Evolutionary conservation across 2,797 vertebrate species (phyloP).

Genomic region (Tadarida brasiliensis): DNA sequence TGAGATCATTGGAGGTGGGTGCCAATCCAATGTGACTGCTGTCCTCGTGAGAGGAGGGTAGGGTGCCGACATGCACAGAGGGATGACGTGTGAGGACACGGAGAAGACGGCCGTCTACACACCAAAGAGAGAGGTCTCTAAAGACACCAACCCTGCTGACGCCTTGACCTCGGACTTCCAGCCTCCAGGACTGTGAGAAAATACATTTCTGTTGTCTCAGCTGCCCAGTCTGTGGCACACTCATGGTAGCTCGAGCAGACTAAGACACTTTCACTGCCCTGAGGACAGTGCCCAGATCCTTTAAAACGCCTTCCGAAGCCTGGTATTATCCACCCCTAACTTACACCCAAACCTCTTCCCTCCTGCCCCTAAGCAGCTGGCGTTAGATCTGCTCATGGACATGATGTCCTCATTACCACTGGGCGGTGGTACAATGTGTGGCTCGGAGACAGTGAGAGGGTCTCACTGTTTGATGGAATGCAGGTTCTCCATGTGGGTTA

Average conservation of each 20-base stretch:
- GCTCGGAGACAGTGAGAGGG: not conserved
- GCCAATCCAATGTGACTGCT: not conserved
- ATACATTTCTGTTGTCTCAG: not conserved
- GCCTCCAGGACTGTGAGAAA: not conserved
- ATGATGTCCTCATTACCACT: not conserved
- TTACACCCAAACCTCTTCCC: not conserved
- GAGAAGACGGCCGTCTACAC: not conserved
- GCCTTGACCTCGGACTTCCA: not conserved
- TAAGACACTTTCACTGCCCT: no score
- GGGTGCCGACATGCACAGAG: not conserved
- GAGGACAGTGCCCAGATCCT: not conserved
- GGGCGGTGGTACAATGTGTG: not conserved
- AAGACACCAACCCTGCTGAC: not conserved
- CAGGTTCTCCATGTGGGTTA: no score
- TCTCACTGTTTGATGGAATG: not conserved
- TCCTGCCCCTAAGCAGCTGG: not conserved
- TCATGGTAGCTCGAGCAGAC: not conserved
- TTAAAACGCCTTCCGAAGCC: not conserved
- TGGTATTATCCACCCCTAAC: not conserved
- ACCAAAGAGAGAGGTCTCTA: not conserved
- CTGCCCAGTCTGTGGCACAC: not conserved
- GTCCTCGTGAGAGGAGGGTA: not conserved
- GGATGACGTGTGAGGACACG: rapidly evolving
- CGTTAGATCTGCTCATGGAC: not conserved
- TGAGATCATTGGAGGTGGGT: not conserved